phyloP scores from a whole-genome alignment of 2,113 vertebrate genomes.

The Mionectes macconnelli region DNA sequence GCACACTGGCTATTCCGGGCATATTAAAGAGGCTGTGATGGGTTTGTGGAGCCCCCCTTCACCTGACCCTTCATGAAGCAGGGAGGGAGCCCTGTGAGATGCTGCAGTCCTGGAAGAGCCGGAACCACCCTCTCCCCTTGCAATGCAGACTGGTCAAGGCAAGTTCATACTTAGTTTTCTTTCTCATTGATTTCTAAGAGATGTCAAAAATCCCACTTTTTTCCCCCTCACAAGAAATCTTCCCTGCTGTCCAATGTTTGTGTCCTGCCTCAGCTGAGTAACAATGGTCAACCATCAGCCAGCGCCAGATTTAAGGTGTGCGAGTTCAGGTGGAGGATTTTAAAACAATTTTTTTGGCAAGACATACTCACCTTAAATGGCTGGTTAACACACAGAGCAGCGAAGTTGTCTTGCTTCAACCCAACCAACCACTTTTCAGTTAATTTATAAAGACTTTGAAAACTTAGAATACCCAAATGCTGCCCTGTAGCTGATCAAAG shows the following conservation, averaged over 20 bases:
- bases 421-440: neutral
- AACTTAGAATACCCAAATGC: neutral
- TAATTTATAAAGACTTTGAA: neutral
- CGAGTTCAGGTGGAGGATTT: neutral
- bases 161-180: neutral
- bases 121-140: neutral
- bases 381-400: neutral
- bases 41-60: neutral
- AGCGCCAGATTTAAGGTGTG: neutral
- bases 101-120: accelerated
- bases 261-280: neutral
- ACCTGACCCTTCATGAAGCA: neutral
- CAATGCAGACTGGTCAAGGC: neutral
- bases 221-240: neutral
- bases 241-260: neutral
- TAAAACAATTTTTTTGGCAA: neutral
- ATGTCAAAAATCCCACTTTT: neutral
- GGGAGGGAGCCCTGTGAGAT: accelerated
- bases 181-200: neutral
- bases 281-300: neutral
- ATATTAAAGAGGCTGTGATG: neutral
- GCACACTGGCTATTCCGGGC: neutral
- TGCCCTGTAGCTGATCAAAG: neutral
- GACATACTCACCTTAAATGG: neutral
- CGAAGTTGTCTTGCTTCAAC: neutral